Conservation (phyloP, 2,797 vertebrate genomes). For the Cuniculus paca region DNA sequence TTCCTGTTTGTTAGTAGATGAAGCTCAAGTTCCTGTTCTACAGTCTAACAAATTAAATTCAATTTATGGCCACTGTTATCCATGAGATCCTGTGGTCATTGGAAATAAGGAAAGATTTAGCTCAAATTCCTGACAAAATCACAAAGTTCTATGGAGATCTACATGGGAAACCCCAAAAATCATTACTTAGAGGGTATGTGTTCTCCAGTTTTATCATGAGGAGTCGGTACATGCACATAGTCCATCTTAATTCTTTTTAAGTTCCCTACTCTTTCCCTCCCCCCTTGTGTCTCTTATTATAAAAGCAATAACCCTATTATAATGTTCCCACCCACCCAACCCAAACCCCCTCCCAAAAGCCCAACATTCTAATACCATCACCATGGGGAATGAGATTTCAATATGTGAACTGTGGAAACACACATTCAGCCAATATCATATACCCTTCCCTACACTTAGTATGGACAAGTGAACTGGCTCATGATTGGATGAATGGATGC, state of each 20-base stretch:
- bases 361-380: too few relatives aligned
- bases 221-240: background rate
- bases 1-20: rapidly evolving
- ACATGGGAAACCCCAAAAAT: background rate
- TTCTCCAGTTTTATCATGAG: background rate
- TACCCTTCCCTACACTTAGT: rapidly evolving
- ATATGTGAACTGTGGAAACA: too few relatives aligned
- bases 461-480: too few relatives aligned
- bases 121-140: background rate
- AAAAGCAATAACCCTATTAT: too few relatives aligned
- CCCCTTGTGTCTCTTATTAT: background rate
- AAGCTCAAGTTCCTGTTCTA: background rate
- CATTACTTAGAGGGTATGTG: rapidly evolving
- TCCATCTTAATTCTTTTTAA: background rate
- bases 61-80: background rate
- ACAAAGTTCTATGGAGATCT: background rate
- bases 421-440: too few relatives aligned
- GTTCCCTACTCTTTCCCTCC: background rate
- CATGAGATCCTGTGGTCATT: background rate
- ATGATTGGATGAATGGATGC: background rate
- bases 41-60: background rate
- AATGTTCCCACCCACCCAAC: background rate
- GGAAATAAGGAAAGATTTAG: background rate
- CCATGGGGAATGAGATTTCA: too few relatives aligned
- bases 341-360: background rate